phyloP scores from a whole-genome alignment of 2,888 invertebrate genomes.

The Xylota segnis region DNA sequence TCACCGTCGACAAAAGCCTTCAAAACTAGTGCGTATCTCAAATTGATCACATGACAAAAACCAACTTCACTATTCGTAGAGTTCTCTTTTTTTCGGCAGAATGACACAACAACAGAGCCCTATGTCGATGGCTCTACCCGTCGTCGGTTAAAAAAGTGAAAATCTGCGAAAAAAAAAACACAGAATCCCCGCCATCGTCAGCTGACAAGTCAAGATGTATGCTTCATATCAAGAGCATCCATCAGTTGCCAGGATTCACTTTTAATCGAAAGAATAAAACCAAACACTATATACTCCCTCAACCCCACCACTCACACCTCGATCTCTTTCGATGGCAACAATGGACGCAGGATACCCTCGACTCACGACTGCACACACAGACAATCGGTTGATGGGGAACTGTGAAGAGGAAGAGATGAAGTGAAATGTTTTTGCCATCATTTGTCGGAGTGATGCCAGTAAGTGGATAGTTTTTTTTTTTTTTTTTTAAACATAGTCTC shows the following conservation, averaged over 20 bases:
- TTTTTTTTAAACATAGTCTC: conserved; percentile 9
- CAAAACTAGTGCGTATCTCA: conserved; percentile 42
- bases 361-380: background rate
- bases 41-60: conserved; percentile 45
- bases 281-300: conserved; percentile 34
- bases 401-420: conserved; percentile 17
- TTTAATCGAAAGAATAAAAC: conserved; percentile 74
- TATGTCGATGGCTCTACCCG: conserved; percentile 5
- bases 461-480: conserved; percentile 64
- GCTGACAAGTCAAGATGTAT: conserved; percentile 75
- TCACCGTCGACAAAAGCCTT: conserved; percentile 11
- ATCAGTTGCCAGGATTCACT: conserved; percentile 75
- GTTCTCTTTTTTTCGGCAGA: conserved; percentile 21
- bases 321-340: conserved; percentile 51
- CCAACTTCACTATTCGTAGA: conserved; percentile 16
- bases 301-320: background rate
- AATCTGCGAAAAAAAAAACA: conserved; percentile 46
- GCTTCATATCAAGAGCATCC: conserved; percentile 73
- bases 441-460: conserved; percentile 68
- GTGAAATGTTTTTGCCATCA: conserved; percentile 70
- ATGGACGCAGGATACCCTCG: conserved; percentile 53
- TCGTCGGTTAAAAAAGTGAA: conserved; percentile 39
- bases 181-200: conserved; percentile 66
- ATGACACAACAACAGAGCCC: conserved; percentile 21
- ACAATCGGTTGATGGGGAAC: background rate